These are phyloP conservation scores for Dexiosoma caninum DNA, from an alignment of 2,888 invertebrate genomes.

Conservation along the genomic window DNA sequence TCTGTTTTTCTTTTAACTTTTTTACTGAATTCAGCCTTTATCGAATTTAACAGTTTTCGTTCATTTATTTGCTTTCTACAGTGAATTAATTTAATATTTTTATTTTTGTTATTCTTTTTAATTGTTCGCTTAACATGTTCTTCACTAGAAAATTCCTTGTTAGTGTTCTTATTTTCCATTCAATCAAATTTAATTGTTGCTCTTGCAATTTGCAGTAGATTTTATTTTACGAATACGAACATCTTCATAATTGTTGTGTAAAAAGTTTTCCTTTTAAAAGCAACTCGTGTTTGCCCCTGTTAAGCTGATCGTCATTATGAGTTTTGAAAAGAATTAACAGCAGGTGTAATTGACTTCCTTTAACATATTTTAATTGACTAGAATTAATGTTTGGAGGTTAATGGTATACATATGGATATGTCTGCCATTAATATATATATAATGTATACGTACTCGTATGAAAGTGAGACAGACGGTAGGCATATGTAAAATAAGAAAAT, in stretches of 20 bases:
- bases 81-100: not conserved
- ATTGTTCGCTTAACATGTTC: not conserved
- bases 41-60: not conserved
- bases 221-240: constrained; percentile 2
- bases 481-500: no score
- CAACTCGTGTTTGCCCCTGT: not conserved
- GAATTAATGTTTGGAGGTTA: not conserved
- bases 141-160: constrained; percentile 7
- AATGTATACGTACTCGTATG: no score
- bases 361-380: constrained; percentile 14
- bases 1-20: no score
- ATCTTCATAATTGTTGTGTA: constrained; percentile 17
- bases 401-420: not conserved
- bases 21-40: not conserved
- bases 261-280: constrained; percentile 11
- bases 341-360: constrained; percentile 38
- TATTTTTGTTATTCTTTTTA: not conserved
- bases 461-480: not conserved
- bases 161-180: not conserved
- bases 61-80: not conserved
- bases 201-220: constrained; percentile 1
- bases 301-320: constrained; percentile 4
- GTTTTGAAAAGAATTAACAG: not conserved
- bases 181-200: constrained; percentile 36
- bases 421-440: not conserved